These are phyloP conservation scores for Rhadina sibilatrix DNA, from an alignment of 2,113 vertebrate species.

Conservation along the genomic window DNA sequence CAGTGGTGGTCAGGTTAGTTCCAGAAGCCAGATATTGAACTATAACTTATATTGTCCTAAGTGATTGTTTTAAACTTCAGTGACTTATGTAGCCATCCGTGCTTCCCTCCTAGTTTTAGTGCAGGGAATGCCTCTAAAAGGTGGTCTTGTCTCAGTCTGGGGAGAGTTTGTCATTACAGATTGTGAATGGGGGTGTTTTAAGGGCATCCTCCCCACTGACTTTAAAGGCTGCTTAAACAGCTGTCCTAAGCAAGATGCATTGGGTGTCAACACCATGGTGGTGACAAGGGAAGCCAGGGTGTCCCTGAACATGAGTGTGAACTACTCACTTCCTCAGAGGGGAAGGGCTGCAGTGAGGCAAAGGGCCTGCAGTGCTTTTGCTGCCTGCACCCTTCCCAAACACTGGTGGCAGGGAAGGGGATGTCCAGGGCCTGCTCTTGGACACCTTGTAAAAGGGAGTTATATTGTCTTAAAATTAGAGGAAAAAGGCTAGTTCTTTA, in stretches of 20 bases:
- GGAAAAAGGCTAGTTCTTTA: background rate
- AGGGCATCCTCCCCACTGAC: background rate
- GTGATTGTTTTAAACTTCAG: background rate
- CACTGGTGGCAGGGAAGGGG: background rate
- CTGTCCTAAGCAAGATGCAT: rapidly evolving
- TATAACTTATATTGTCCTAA: background rate
- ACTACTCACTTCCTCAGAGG: background rate
- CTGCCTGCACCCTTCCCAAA: background rate
- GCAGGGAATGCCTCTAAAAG: background rate
- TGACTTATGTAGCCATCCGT: background rate
- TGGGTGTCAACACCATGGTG: background rate
- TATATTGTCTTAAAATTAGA: background rate
- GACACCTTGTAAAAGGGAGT: background rate
- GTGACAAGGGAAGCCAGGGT: background rate
- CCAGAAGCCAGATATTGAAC: background rate
- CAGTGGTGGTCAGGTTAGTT: background rate
- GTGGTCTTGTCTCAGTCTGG: background rate
- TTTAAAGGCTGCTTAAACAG: background rate
- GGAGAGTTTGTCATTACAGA: background rate
- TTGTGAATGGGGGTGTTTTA: background rate
- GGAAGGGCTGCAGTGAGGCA: background rate
- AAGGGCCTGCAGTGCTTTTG: background rate
- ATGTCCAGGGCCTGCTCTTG: background rate
- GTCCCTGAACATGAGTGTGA: background rate
- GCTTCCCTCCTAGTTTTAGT: background rate